Base-by-base conservation (phyloP, 2,888 invertebrate species). In the Trichogramma dendrolimi region DNA sequence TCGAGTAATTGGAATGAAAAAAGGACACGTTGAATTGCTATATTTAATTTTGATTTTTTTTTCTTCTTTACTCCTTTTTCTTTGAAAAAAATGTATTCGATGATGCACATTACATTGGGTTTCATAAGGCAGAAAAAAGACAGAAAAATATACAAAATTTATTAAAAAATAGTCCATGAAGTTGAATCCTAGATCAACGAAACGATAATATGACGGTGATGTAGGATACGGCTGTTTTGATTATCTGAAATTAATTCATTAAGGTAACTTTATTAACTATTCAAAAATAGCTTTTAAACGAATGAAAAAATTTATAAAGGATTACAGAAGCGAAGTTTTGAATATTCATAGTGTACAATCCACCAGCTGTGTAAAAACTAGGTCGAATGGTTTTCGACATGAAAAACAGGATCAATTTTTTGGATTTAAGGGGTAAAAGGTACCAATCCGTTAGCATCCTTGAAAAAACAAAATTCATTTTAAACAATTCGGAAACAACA, bases 301-400 rank as follows among this genome's bases (percentile, higher is more conserved):
- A 38, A 10, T 27, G 6, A 27, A 38, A 8, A 27, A 10, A 38
- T 10, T 11, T 6, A n/a, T 5, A 2, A 5, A 44, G 43, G 39
- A 10, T 44, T 58, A 58, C 58, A n/a, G n/a, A 4, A 8, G 51
- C 58, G 51, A 58, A 58, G 46, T 58, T 58, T 51, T 58, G 39
- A 7, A 58, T 39, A 51, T 39, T 58, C 51, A 58, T 58, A n/a
- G 46, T 8, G 10, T 58, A 58, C 4, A 58, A 4, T 11, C 58
- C 58, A 5, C 58, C 58, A 1, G 58, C 58, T 8, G 58, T 58
- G 4, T 51, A 39, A 46, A 40, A 14, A 10, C 51, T 51, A 4
- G 58, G 51, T 14, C 46, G 50, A 44, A 14, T 39, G 40, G 51
- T 51, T 40, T 46, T 49, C n/a, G 46, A 1, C 58, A 58, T 58